A percentile compares a stretch with the other conserved stretches of the same genome.
Conservation (phyloP, 2,888 invertebrate species). For the Salticus scenicus region DNA sequence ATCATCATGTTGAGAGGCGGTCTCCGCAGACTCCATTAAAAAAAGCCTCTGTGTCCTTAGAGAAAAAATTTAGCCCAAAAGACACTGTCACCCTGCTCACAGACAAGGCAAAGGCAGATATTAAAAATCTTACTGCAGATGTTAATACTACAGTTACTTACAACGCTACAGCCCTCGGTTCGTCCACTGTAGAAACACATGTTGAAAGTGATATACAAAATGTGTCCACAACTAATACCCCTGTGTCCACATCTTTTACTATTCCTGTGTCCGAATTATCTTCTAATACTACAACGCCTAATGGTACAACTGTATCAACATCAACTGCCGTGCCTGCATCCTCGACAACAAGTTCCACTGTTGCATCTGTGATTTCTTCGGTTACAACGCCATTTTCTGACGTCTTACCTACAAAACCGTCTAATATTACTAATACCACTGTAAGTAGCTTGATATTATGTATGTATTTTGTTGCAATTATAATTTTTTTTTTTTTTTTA, state of each 20-base stretch:
- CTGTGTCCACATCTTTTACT: neutral
- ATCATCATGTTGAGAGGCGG: conserved; percentile 40
- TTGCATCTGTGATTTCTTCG: neutral
- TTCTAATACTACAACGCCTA: too few species aligned
- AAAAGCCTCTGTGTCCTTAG: conserved; percentile 33
- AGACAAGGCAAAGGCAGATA: conserved; percentile 17
- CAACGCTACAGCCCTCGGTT: neutral
- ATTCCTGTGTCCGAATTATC: neutral
- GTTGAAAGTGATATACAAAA: conserved; percentile 17
- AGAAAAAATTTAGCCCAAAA: conserved; percentile 27
- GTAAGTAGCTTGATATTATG: conserved; percentile 42
- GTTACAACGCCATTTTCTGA: conserved; percentile 16
- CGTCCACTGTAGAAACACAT: neutral
- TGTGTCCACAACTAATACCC: neutral
- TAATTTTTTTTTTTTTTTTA: neutral
- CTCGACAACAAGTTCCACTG: neutral
- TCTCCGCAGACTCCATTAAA: conserved; percentile 27
- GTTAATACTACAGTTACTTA: conserved; percentile 30
- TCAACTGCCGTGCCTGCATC: neutral
- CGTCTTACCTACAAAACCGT: conserved; percentile 38
- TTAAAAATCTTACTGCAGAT: conserved; percentile 18
- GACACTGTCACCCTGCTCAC: conserved; percentile 10
- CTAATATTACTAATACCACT: conserved; percentile 44
- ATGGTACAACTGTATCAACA: neutral
- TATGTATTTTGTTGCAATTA: too few species aligned